phyloP scores from a whole-genome alignment of 2,888 invertebrate genomes.

The Dione juno region DNA sequence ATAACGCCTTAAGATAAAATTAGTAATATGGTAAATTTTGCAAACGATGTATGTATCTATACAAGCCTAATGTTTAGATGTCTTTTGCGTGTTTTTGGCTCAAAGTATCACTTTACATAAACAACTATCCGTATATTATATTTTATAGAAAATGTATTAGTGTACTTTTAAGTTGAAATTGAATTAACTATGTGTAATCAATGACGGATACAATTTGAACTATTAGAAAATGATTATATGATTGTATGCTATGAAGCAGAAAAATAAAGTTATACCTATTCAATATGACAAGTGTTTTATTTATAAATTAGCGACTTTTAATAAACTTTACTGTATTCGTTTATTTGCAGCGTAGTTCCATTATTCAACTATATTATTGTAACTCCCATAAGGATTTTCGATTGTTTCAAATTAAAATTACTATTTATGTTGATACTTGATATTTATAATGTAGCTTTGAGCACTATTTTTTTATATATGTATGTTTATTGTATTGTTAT shows the following conservation, averaged over 20 bases:
- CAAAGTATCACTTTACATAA: conserved; percentile 48
- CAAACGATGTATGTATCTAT: conserved; percentile 39
- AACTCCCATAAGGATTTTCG: no score
- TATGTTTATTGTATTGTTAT: no score
- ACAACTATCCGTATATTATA: conserved; percentile 54
- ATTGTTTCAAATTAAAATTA: no score
- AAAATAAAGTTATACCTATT: conserved; percentile 60
- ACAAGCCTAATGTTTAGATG: conserved; percentile 45
- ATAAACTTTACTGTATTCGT: no score
- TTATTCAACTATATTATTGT: no score
- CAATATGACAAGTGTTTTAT: conserved; percentile 50
- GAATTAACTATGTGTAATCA: conserved; percentile 47
- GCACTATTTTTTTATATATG: no score
- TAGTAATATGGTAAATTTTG: conserved; percentile 39
- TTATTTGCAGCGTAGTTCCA: no score
- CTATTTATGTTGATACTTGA: no score
- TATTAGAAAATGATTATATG: conserved; percentile 60
- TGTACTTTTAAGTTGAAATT: conserved; percentile 64
- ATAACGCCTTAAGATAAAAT: conserved; percentile 41
- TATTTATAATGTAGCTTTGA: no score
- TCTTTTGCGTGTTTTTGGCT: conserved; percentile 46
- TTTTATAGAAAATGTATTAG: conserved; percentile 63
- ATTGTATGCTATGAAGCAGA: conserved; percentile 59
- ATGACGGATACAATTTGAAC: conserved; percentile 51
- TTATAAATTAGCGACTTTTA: conserved; percentile 4